Evolutionary conservation across 1,140 invertebrate species (phyloP).

Genomic region (Bombus confusus): DNA sequence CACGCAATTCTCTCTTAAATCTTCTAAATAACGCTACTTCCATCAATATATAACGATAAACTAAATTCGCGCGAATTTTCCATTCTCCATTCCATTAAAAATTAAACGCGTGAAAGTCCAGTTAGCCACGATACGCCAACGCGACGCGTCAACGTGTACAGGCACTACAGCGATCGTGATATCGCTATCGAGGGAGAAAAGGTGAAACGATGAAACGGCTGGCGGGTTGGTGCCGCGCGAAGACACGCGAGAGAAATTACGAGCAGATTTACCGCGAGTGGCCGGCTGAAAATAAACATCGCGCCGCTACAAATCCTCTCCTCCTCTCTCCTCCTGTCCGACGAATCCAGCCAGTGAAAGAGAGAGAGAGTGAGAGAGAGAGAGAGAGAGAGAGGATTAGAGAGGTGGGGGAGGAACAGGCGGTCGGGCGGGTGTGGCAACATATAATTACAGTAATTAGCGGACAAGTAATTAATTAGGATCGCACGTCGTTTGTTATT

Average conservation of each 20-base stretch:
- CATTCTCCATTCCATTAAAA: too few species aligned
- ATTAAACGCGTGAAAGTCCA: neutral
- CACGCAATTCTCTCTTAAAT: too few species aligned
- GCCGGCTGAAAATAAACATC: slow-evolving; percentile 43
- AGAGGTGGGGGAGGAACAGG: slow-evolving; percentile 15
- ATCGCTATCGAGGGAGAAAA: slow-evolving; percentile 23
- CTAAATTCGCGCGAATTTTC: too few species aligned
- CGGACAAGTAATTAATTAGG: slow-evolving; percentile 76
- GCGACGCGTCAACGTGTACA: neutral
- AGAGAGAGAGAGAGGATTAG: neutral
- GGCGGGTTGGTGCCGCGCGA: slow-evolving; percentile 8
- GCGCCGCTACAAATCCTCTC: slow-evolving; percentile 33
- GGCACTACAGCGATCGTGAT: neutral
- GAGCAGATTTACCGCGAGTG: slow-evolving; percentile 45
- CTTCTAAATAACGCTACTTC: too few species aligned
- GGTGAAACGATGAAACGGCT: slow-evolving; percentile 17
- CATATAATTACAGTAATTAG: slow-evolving; percentile 76
- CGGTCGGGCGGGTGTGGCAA: slow-evolving; percentile 66
- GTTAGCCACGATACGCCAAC: neutral
- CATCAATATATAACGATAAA: too few species aligned
- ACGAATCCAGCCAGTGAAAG: neutral
- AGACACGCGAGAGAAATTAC: slow-evolving; percentile 45
- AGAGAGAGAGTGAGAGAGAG: neutral
- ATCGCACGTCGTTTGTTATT: slow-evolving; percentile 77
- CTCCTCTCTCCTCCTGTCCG: too few species aligned